Conservation (phyloP, 2,888 invertebrate species). For the Aricia artaxerxes region DNA sequence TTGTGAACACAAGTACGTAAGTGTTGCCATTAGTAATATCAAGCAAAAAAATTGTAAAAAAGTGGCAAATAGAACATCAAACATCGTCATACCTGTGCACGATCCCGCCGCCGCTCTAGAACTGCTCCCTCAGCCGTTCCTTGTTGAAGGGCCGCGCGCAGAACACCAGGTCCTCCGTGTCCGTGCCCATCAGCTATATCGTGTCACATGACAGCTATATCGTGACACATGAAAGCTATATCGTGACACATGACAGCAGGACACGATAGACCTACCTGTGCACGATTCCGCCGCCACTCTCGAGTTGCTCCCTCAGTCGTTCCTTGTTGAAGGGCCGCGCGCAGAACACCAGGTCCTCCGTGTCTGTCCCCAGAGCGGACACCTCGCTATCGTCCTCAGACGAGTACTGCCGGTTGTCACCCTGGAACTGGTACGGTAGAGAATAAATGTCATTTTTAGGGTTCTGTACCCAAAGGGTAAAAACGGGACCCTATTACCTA, state of each 20-base stretch:
- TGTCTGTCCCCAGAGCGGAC: constrained; percentile 71
- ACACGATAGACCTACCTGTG: constrained; percentile 64
- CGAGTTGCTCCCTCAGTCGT: constrained; percentile 81
- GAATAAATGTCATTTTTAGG: background rate
- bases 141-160: constrained; percentile 68
- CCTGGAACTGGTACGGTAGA: constrained; percentile 38
- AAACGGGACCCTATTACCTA: no score
- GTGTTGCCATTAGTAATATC: no score
- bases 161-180: constrained; percentile 79
- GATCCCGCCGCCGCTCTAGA: constrained; percentile 82
- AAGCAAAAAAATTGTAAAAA: no score
- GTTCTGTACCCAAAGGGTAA: no score
- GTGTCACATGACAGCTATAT: no score
- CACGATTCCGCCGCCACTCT: constrained; percentile 82
- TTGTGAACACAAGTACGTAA: no score
- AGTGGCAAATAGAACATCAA: background rate
- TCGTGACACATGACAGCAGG: no score
- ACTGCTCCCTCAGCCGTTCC: constrained; percentile 81
- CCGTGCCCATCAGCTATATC: constrained; percentile 57
- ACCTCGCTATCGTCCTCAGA: constrained; percentile 70
- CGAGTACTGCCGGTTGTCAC: constrained; percentile 69
- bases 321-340: constrained; percentile 74
- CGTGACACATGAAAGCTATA: no score
- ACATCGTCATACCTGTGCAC: constrained; percentile 74
- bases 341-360: constrained; percentile 78